These are phyloP conservation scores for Ammospiza nelsoni DNA, from an alignment of 2,113 vertebrate species.

Conservation along the genomic window DNA sequence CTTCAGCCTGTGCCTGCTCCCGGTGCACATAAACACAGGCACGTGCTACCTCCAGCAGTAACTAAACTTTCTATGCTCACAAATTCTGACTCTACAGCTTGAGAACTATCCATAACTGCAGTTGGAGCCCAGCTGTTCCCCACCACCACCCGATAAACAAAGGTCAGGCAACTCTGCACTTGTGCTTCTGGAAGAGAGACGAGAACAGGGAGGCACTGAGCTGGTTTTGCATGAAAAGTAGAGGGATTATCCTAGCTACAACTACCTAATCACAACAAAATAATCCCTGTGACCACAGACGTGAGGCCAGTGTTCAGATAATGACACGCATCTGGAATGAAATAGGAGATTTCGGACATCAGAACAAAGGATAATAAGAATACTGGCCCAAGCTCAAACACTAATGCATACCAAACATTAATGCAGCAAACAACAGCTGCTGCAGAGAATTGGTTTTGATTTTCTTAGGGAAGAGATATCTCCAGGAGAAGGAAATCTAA, in stretches of 20 bases:
- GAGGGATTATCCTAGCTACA: background rate
- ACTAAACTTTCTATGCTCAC: background rate
- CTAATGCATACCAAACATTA: background rate
- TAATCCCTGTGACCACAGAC: background rate
- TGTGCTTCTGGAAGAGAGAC: background rate
- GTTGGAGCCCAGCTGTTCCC: background rate
- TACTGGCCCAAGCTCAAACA: background rate
- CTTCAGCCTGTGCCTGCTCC: background rate
- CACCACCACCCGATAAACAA: background rate
- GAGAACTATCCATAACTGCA: background rate
- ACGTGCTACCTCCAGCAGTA: background rate
- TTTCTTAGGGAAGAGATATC: background rate
- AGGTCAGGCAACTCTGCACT: background rate
- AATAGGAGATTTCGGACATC: background rate
- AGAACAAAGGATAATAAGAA: background rate
- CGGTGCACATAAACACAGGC: background rate
- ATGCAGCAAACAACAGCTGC: background rate
- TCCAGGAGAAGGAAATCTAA: background rate
- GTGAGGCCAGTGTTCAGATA: background rate
- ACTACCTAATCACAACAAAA: constrained; percentile 10
- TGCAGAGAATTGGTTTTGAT: background rate
- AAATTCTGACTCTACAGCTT: background rate
- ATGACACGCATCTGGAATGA: background rate
- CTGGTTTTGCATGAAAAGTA: background rate
- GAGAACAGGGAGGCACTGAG: background rate